Base-by-base conservation (phyloP, 2,113 vertebrate genomes). In the Cyphomyrus discorhynchus region DNA sequence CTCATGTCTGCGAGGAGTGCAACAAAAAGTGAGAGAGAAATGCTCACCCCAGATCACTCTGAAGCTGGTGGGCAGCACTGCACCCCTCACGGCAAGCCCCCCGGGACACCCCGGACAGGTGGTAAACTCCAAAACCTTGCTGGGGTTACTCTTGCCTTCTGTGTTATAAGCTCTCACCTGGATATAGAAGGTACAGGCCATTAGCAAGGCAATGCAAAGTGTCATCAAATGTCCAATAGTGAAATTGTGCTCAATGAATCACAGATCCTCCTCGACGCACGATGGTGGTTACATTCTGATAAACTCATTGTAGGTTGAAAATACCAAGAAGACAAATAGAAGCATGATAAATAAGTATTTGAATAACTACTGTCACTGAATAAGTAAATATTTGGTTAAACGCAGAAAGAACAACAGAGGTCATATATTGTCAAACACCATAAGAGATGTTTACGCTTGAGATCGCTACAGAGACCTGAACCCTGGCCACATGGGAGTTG, bases 91-190 rank as follows among this genome's bases (percentile, higher is more conserved):
- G 74, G 95, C 91, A 31, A 97, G 98, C 92, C 96, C 97, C 94
- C 95, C 94, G 92, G 98, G 98, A 91, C 94, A 93, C 92, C 97
- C 94, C 53, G 98, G 98, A 91, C 95, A 96, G 3, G 98, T 99
- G 92, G 95, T 93, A 89, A 98, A 97, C 92, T 98, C 97, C 8
- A 96, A 96, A 87, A 97, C 95, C 91, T 97, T 97, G 93, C 98
- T 98, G 15, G 98, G 98, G 94, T 97, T 97, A 93, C 98, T 99
- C 94, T 98, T 99, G 52, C 98, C 98, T 96, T 99, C 98, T 0
- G 97, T 96, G 93, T 99, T 99, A 93, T 98, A 98, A 53, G 98
- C 98, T 91, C 96, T 96, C 94, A 99, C 97, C 98, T 99, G 92
- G 35, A 93, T 93, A 89, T 74, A 91, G 89, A 45, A 89, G 21